These are phyloP conservation scores for Erethizon dorsatum DNA, from an alignment of 2,797 vertebrate species.

Conservation along the genomic window DNA sequence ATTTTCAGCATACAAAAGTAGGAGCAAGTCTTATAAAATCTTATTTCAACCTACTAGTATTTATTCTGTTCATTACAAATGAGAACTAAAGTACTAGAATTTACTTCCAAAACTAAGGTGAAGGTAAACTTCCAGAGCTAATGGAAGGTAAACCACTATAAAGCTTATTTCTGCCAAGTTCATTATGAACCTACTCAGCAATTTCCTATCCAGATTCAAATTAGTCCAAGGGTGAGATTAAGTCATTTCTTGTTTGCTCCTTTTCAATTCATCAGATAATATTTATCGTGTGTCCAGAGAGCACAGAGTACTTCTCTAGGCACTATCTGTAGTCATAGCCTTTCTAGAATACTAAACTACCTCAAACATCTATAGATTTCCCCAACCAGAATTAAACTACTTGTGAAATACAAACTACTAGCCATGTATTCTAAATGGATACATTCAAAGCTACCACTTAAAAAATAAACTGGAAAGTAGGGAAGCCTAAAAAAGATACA, in stretches of 20 bases:
- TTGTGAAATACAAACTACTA: slow-evolving; percentile 88
- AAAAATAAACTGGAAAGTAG: slow-evolving; percentile 85
- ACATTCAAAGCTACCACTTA: slow-evolving; percentile 89
- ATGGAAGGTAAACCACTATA: slow-evolving; percentile 61
- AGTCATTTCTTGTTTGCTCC: slow-evolving; percentile 60
- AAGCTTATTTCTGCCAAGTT: slow-evolving; percentile 64
- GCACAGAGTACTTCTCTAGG: not conserved
- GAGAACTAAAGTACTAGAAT: slow-evolving; percentile 51
- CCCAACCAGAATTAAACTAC: slow-evolving; percentile 63
- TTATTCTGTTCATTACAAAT: slow-evolving; percentile 58
- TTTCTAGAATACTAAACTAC: slow-evolving; percentile 63
- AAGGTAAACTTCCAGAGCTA: slow-evolving; percentile 61
- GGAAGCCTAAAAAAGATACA: slow-evolving; percentile 87
- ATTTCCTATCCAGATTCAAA: slow-evolving; percentile 77
- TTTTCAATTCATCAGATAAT: slow-evolving; percentile 75
- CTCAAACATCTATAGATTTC: slow-evolving; percentile 5
- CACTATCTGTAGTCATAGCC: not conserved
- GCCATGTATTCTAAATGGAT: slow-evolving; percentile 87
- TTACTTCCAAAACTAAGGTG: slow-evolving; percentile 43
- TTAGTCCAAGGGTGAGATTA: slow-evolving; percentile 1
- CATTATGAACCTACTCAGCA: slow-evolving; percentile 70
- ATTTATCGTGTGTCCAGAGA: not conserved
- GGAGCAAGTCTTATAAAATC: slow-evolving; percentile 50
- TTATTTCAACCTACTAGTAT: slow-evolving; percentile 34
- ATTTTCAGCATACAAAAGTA: slow-evolving; percentile 84